Evolutionary conservation across 1,140 invertebrate genomes (phyloP), one percentile per base, ranked within the genome.

Genomic region (Meloidogyne hapla): DNA sequence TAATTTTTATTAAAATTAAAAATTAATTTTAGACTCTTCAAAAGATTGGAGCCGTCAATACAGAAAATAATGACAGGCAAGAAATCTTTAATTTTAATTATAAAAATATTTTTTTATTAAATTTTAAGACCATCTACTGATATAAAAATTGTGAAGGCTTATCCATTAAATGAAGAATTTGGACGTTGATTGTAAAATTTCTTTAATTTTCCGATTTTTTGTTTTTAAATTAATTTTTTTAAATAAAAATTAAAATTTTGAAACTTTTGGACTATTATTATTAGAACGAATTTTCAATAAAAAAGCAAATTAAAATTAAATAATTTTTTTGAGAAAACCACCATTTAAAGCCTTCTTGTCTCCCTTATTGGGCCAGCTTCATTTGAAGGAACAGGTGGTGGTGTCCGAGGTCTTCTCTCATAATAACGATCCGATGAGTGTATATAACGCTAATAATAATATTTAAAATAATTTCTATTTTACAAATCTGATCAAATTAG

Each of bases 61-160:
- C 75, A 65, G 75, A 77, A 26, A 75, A 71, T 48, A 77, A 45
- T 56, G 75, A 77, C 18, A 61, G 71, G 71, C 21, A 18, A 28
- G n/a, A 64, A n/a, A 62, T 4, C 12, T 10, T n/a, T 33, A 66
- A 71, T 56, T 9, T 9, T 71, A 8, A 69, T 9, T 68, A 23
- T 12, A 9, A 15, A 5, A 23, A 21, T 6, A n/a, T n/a, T n/a
- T n/a, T n/a, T n/a, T n/a, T n/a, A n/a, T n/a, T n/a, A n/a, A n/a
- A n/a, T 40, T 23, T 70, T 48, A 18, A 70, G 74, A 15, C 74
- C 74, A 6, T 42, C 66, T n/a, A 66, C 48, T 18, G 74, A 75
- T 28, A 33, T 75, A 13, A 75, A 68, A 75, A 69, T 75, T 28
- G 42, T 56, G 15, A 75, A 75, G 18, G 74, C 74, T 4, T 75